Conservation (phyloP, 2,888 invertebrate genomes). For the Drosophila macrospina region DNA sequence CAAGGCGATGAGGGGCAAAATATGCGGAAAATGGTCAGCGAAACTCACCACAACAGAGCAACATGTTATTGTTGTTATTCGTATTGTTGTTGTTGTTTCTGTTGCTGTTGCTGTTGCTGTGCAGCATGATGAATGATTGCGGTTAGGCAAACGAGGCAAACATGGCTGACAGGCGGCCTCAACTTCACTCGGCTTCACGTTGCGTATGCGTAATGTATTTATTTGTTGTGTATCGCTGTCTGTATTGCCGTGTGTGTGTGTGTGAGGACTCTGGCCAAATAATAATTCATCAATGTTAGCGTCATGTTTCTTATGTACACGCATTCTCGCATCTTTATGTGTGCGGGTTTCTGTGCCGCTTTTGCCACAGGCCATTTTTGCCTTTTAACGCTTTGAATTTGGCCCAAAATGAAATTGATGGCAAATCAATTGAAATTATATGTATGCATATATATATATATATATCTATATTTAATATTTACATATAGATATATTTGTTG, state of each 20-base stretch:
- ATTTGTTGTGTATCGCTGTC: conserved; percentile 11
- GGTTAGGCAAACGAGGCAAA: conserved; percentile 54
- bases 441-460: conserved; percentile 33
- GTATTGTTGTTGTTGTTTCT: conserved; percentile 18
- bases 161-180: conserved; percentile 64
- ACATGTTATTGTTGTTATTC: conserved; percentile 53
- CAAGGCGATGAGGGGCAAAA: conserved; percentile 52
- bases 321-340: conserved; percentile 24
- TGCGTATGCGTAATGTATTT: conserved; percentile 69
- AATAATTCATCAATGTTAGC: conserved; percentile 78
- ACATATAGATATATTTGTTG: conserved; percentile 26
- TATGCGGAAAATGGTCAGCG: conserved; percentile 62
- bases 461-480: conserved; percentile 22
- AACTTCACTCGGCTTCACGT: conserved; percentile 43
- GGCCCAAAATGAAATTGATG: conserved; percentile 72
- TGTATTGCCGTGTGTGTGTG: conserved; percentile 9
- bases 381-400: conserved; percentile 41
- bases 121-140: conserved; percentile 75
- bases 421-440: conserved; percentile 77
- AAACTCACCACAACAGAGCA: conserved; percentile 39
- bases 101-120: conserved; percentile 40
- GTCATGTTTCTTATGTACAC: conserved; percentile 43
- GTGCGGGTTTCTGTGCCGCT: conserved; percentile 28
- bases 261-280: conserved; percentile 25
- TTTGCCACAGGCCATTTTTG: conserved; percentile 46